Conservation (phyloP, 2,888 invertebrate genomes). For the Heliothis peltigera region DNA sequence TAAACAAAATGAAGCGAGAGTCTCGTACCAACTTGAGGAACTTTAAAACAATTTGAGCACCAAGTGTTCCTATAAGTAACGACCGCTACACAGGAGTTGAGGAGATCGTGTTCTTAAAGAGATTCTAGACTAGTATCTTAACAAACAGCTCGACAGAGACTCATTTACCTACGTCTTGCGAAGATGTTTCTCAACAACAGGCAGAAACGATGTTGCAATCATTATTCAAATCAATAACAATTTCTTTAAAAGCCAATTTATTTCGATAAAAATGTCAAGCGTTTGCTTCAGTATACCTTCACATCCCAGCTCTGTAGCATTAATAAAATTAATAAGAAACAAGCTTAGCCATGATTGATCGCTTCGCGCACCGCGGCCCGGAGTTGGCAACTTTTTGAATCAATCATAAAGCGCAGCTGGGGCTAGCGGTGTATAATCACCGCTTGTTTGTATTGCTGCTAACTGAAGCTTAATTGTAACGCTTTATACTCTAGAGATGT, state of each 20-base stretch:
- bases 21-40: slow-evolving; percentile 3
- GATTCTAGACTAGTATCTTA: background rate
- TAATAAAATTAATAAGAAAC: slow-evolving; percentile 56
- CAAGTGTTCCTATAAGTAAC: slow-evolving; percentile 15
- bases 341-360: slow-evolving; percentile 62
- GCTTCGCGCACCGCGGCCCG: slow-evolving; percentile 26
- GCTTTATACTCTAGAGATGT: slow-evolving; percentile 28
- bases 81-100: background rate
- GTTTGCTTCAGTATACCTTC: slow-evolving; percentile 17
- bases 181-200: background rate
- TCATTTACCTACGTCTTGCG: background rate
- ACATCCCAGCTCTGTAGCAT: slow-evolving; percentile 35
- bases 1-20: slow-evolving; percentile 60
- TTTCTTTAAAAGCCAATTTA: slow-evolving; percentile 2
- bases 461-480: slow-evolving; percentile 46
- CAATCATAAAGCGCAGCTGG: slow-evolving; percentile 58
- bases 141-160: background rate
- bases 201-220: background rate
- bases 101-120: slow-evolving; percentile 3
- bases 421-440: slow-evolving; percentile 47
- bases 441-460: slow-evolving; percentile 44
- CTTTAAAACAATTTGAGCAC: slow-evolving; percentile 25
- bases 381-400: slow-evolving; percentile 64
- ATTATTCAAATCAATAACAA: background rate
- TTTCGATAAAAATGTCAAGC: slow-evolving; percentile 22